A percentile compares a stretch with the other conserved stretches of the same genome.
These are phyloP conservation scores for Leptothorax acervorum DNA, from an alignment of 2,888 invertebrate species.

Conservation along the genomic window DNA sequence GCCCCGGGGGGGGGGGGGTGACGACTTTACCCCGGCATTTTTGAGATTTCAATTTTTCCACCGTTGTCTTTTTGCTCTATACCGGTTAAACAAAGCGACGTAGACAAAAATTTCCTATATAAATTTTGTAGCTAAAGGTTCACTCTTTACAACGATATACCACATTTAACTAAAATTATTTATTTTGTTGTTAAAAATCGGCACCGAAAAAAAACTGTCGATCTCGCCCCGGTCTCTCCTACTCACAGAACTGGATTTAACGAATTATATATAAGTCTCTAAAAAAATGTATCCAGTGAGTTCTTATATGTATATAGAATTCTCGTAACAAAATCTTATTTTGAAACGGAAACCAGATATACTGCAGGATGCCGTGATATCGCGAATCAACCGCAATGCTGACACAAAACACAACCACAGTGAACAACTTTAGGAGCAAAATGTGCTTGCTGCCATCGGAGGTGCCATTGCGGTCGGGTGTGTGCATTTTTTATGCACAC, in stretches of 20 bases:
- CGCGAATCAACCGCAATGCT: not conserved
- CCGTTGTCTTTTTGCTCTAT: too few species aligned
- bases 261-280: not conserved
- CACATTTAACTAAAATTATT: too few species aligned
- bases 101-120: too few species aligned
- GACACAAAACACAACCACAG: conserved; percentile 18
- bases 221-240: too few species aligned
- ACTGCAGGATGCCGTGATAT: conserved; percentile 17
- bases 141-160: too few species aligned
- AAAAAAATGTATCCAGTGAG: not conserved
- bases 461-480: conserved; percentile 13
- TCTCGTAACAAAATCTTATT: conserved; percentile 7
- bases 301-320: not conserved
- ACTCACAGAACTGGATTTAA: not conserved
- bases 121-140: too few species aligned
- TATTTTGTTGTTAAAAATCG: too few species aligned
- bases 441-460: not conserved
- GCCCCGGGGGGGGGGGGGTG: too few species aligned
- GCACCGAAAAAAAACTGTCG: too few species aligned
- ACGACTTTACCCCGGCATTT: too few species aligned
- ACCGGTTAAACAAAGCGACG: too few species aligned
- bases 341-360: conserved; percentile 18
- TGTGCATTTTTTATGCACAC: conserved; percentile 14
- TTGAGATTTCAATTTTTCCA: too few species aligned
- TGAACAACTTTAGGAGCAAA: not conserved